Base-by-base conservation (phyloP, 2,888 invertebrate species). In the Hemicrepidius hirtus region DNA sequence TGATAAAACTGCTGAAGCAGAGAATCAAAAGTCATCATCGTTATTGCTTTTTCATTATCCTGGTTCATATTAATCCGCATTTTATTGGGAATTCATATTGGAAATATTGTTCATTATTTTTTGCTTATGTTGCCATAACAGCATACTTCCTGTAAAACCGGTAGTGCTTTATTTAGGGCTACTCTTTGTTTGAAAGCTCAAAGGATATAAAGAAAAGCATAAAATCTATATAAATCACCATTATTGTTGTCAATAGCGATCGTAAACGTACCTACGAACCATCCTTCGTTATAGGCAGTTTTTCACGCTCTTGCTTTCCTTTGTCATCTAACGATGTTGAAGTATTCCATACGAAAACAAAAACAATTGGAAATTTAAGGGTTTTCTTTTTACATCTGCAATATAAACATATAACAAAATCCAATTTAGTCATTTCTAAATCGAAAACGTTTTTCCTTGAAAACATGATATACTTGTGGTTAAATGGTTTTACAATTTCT, bases 221-320 rank as follows among this genome's bases (percentile, higher is more conserved):
- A 57, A 57, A 35, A 37, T 9, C n/a, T 18, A 57, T 16, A 20
- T 57, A 37, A 57, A 40, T 57, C 57, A 35, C 21, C 57, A 37
- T 57, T 57, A 57, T 37, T 57, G 57, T 37, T 12, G n/a, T 9
- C 35, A 20, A 37, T 57, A 57, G 35, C 57, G 57, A 57, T 37
- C 57, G 57, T 37, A 37, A 35, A 37, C 18, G 35, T 37, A 57
- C 37, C 35, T 57, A 37, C 13, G 57, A 10, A 37, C 20, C 57
- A 57, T 37, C 21, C 35, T 16, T 57, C 37, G 57, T 57, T 57
- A 57, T n/a, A n/a, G 21, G 37, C 57, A 57, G 37, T 37, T 37
- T 57, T 57, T 57, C 18, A 35, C 16, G 35, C 10, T 6, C 6
- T 50, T 12, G 20, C 18, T 16, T 57, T 13, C 18, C 10, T 28